Percentiles rank a stretch among this genome's conserved stretches.
phyloP scores from a whole-genome alignment of 2,797 vertebrate species.

The Perodicticus potto region DNA sequence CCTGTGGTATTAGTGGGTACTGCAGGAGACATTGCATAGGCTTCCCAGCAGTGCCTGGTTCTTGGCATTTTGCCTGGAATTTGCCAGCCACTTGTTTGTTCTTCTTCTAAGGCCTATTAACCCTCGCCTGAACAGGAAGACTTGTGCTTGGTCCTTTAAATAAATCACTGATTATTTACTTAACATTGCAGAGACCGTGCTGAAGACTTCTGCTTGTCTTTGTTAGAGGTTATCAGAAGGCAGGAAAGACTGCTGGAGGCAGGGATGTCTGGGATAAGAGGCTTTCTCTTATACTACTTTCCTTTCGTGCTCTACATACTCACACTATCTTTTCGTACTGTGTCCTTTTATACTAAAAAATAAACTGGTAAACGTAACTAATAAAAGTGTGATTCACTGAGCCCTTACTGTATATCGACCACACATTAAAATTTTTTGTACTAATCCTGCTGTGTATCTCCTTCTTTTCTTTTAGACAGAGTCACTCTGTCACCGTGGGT shows the following conservation, averaged over 20 bases:
- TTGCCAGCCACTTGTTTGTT: not conserved
- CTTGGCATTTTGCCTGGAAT: not conserved
- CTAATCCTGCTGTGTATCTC: not conserved
- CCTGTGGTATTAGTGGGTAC: not conserved
- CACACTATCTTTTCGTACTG: not conserved
- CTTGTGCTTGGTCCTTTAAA: not conserved
- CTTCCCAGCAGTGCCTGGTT: fast-evolving
- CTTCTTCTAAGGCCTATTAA: not conserved
- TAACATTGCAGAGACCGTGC: not conserved
- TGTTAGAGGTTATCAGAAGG: not conserved
- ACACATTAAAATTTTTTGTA: not conserved
- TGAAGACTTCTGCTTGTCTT: not conserved
- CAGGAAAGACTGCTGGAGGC: not conserved
- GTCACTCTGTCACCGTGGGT: no score
- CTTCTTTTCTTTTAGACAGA: not conserved
- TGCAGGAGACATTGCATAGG: not conserved
- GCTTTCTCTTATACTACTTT: not conserved
- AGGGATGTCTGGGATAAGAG: not conserved
- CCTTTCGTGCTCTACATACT: not conserved
- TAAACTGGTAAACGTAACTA: not conserved
- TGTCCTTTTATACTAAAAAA: not conserved
- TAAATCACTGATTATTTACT: not conserved
- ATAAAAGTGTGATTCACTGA: not conserved
- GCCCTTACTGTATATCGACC: not conserved
- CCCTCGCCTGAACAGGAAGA: not conserved